These are phyloP conservation scores for Phymatocera aterrima DNA, from an alignment of 2,888 invertebrate genomes.

Conservation along the genomic window DNA sequence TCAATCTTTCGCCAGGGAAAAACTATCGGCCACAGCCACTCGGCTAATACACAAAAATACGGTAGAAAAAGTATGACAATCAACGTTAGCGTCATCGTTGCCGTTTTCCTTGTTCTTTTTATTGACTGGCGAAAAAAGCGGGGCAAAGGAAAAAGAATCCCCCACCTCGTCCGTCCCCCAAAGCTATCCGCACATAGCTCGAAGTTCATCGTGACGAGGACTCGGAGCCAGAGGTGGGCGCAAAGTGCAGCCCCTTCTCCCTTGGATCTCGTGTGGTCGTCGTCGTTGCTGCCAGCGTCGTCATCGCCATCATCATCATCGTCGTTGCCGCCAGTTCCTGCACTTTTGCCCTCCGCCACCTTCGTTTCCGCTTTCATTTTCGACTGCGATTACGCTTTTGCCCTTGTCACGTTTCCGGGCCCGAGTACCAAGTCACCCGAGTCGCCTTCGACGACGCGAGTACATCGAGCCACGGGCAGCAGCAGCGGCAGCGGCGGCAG, in stretches of 20 bases:
- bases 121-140: not conserved
- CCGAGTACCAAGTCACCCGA: not conserved
- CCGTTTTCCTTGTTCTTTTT: not conserved
- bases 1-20: not conserved
- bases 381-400: constrained; percentile 39
- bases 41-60: constrained; percentile 1
- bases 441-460: not conserved
- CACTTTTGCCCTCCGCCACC: constrained; percentile 1
- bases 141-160: not conserved
- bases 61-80: no score
- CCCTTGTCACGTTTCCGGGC: not conserved
- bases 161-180: not conserved
- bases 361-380: not conserved
- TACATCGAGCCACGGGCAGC: not conserved
- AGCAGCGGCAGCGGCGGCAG: constrained; percentile 25
- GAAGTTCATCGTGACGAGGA: not conserved
- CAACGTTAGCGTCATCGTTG: not conserved
- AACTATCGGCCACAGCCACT: not conserved
- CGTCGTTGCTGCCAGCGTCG: not conserved
- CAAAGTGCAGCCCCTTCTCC: not conserved
- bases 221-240: not conserved
- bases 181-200: not conserved
- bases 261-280: not conserved
- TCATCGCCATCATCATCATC: no score
- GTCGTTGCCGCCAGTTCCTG: not conserved